Evolutionary conservation across 2,888 invertebrate species (phyloP).

Genomic region (Epicampocera succincta): DNA sequence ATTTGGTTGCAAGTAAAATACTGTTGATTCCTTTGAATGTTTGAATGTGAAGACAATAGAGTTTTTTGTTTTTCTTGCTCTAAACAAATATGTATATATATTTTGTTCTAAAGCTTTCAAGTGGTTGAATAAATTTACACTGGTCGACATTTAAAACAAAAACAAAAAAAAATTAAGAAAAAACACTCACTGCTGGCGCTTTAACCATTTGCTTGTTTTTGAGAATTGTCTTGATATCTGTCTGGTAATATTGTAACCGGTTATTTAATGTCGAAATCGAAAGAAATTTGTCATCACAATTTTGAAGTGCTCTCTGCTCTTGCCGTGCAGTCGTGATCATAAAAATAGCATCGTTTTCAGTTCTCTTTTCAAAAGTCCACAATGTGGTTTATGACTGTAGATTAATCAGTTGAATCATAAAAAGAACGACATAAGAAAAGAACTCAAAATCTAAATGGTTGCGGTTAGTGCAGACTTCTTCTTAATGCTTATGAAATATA

Average conservation of each 20-base stretch:
- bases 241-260: conserved; percentile 17
- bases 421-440: too few relatives aligned
- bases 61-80: conserved; percentile 14
- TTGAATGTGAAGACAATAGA: conserved; percentile 16
- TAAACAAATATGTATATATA: conserved; percentile 36
- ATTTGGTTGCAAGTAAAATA: not conserved
- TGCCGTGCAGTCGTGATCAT: conserved; percentile 15
- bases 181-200: conserved; percentile 34
- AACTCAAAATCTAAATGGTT: too few relatives aligned
- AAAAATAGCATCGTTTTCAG: conserved; percentile 5
- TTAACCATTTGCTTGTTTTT: conserved; percentile 15
- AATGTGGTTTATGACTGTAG: too few relatives aligned
- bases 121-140: conserved; percentile 44
- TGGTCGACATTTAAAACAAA: conserved; percentile 6
- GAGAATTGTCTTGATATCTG: conserved; percentile 20
- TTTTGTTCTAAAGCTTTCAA: conserved; percentile 17
- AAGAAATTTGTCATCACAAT: conserved; percentile 30
- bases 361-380: not conserved
- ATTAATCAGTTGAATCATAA: too few relatives aligned
- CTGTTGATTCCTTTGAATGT: not conserved
- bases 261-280: conserved; percentile 38
- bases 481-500: too few relatives aligned
- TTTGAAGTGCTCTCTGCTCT: not conserved
- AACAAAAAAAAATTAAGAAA: not conserved
- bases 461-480: too few relatives aligned